Conservation (phyloP, 2,113 vertebrate genomes). For the Scomber colias region DNA sequence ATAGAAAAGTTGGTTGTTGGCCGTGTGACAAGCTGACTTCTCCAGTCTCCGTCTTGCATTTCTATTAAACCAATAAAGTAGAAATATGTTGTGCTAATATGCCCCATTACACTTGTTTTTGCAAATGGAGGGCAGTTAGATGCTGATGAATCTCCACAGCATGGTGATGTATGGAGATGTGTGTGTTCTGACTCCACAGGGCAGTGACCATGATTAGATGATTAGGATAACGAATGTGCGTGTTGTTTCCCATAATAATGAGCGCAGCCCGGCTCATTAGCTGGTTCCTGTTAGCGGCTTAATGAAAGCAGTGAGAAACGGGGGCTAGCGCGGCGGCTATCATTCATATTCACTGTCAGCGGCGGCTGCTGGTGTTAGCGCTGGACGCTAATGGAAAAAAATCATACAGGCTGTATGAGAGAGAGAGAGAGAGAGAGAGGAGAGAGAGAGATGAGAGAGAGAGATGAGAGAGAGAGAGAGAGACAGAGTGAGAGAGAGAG, state of each 20-base stretch:
- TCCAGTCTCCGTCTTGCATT: slow-evolving; percentile 9
- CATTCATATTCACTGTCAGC: slow-evolving; percentile 53
- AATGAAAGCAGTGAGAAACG: slow-evolving; percentile 62
- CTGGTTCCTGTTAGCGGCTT: slow-evolving; percentile 61
- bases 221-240: slow-evolving; percentile 70
- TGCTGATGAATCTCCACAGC: slow-evolving; percentile 48
- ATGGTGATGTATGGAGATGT: slow-evolving; percentile 55
- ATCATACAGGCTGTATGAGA: not conserved
- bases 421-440: no score
- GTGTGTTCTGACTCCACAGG: slow-evolving; percentile 57
- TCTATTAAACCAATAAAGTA: slow-evolving; percentile 35
- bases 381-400: slow-evolving; percentile 4
- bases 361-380: not conserved
- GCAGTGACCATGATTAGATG: slow-evolving; percentile 64
- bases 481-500: no score
- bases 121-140: slow-evolving; percentile 44
- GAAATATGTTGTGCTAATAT: slow-evolving; percentile 40
- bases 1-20: not conserved
- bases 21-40: not conserved
- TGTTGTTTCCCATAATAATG: slow-evolving; percentile 69
- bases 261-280: slow-evolving; percentile 69
- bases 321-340: slow-evolving; percentile 39
- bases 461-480: no score
- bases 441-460: no score
- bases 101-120: slow-evolving; percentile 41